Base-by-base conservation (phyloP, 2,113 vertebrate genomes). In the Spilogale gracilis region DNA sequence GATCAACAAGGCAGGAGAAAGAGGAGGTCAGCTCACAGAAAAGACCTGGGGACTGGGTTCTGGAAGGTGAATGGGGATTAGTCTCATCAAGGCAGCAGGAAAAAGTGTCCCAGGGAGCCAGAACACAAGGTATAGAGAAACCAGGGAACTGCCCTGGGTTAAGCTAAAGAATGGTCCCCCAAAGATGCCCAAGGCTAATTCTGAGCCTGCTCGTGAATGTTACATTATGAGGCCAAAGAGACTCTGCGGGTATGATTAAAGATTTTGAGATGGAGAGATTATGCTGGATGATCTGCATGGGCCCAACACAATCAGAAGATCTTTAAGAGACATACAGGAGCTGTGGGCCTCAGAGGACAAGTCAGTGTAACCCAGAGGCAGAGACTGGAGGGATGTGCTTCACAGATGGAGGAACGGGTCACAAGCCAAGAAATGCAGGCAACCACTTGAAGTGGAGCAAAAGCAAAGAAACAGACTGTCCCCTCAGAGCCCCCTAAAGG, bases 351-450 rank as follows among this genome's bases (percentile, higher is more conserved):
- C 60, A 54, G 17, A 67, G 12, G n/a, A 11, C 14, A 20, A 18
- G 21, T 14, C 1, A 1, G 0, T 52, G 10, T 12, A 32, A 50
- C 13, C 52, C 0, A 0, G 69, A 82, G 43, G 45, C 30, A 61
- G 89, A n/a, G 69, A 43, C 0, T 17, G 43, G 23, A 54, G 32
- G 6, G 12, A 30, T 2, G 8, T 3, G 1, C 45, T 23, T 10
- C 54, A 10, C 4, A 67, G 76, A 17, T 0, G 25, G 54, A 54
- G 9, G 48, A 74, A 38, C 14, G 2, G 5, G 50, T 45, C 38
- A 3, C 69, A 45, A 50, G 50, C 50, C 65, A 65, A 92, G 58
- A 27, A 58, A 61, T 2, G 2, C 10, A 50, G 56, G 82, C 4
- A 4, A 4, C 10, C 30, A 9, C 18, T 0, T 7, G 32, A 52